Evolutionary conservation across 2,113 vertebrate species (phyloP).

Genomic region (Poeciliopsis turrubarensis): DNA sequence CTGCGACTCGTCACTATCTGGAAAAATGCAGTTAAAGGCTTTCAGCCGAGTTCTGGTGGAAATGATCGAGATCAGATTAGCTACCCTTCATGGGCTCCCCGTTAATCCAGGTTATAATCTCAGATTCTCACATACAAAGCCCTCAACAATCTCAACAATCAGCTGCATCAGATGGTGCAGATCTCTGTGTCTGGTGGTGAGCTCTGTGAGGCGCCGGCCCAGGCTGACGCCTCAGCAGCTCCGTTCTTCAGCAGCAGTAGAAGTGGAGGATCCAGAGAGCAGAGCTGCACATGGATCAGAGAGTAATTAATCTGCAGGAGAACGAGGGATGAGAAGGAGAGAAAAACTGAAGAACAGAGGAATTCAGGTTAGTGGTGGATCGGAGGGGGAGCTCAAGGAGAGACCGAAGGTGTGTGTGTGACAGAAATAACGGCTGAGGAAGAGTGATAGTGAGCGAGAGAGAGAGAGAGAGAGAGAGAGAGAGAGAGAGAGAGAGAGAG

Average conservation of each 20-base stretch:
- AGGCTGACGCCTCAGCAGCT: slow-evolving; percentile 38
- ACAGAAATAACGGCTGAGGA: slow-evolving; percentile 35
- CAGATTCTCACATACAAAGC: no score
- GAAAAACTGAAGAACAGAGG: not conserved
- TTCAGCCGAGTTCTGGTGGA: no score
- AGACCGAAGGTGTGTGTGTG: slow-evolving; percentile 11
- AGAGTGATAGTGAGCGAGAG: slow-evolving; percentile 35
- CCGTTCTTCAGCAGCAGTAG: slow-evolving; percentile 34
- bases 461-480: no score
- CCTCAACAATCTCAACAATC: no score
- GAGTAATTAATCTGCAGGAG: slow-evolving; percentile 65
- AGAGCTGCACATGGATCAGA: slow-evolving; percentile 55
- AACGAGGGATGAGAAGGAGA: slow-evolving; percentile 21
- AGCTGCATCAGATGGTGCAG: no score
- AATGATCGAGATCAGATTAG: no score
- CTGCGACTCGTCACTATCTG: no score
- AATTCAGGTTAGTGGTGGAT: slow-evolving; percentile 31
- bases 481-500: no score
- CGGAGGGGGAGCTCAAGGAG: slow-evolving; percentile 14
- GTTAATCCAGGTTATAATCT: no score
- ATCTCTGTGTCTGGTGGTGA: not conserved
- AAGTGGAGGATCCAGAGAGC: slow-evolving; percentile 47
- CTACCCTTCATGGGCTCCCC: no score
- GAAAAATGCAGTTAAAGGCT: no score
- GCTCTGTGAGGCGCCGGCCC: slow-evolving; percentile 32